Evolutionary conservation across 2,113 vertebrate genomes (phyloP).

Genomic region (Heliornis fulica): DNA sequence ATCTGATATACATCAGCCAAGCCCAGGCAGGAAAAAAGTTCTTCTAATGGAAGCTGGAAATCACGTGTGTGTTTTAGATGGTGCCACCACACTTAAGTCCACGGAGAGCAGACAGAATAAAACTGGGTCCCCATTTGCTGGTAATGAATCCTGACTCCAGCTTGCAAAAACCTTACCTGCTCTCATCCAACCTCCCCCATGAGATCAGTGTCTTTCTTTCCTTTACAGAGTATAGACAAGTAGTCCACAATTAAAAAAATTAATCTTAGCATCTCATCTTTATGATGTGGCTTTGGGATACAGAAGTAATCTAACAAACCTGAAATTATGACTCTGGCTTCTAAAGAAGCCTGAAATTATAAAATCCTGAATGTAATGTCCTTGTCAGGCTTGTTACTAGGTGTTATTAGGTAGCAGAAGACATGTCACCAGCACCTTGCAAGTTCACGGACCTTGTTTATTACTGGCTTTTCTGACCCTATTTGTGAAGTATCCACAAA

Average conservation of each 20-base stretch:
- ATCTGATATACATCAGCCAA: background rate
- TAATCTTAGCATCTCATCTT: background rate
- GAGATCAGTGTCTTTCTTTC: background rate
- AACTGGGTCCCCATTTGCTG: background rate
- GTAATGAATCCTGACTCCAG: background rate
- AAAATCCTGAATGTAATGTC: background rate
- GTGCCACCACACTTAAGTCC: background rate
- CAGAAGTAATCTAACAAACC: background rate
- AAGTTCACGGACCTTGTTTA: rapidly evolving
- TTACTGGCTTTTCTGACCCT: too few relatives aligned
- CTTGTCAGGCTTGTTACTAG: rapidly evolving
- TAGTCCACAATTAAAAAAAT: background rate
- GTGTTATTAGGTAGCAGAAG: background rate
- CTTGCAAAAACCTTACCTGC: background rate
- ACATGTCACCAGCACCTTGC: background rate
- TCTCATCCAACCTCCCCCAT: background rate
- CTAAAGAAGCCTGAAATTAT: background rate
- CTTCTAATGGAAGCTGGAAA: background rate
- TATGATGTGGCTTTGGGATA: background rate
- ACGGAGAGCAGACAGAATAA: background rate
- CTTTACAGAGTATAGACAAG: background rate
- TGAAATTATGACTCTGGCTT: background rate
- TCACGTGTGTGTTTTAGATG: background rate
- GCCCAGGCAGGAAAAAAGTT: background rate
- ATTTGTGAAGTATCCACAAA: background rate